Conservation (phyloP, 2,113 vertebrate species). For the Herpetotheres cachinnans region DNA sequence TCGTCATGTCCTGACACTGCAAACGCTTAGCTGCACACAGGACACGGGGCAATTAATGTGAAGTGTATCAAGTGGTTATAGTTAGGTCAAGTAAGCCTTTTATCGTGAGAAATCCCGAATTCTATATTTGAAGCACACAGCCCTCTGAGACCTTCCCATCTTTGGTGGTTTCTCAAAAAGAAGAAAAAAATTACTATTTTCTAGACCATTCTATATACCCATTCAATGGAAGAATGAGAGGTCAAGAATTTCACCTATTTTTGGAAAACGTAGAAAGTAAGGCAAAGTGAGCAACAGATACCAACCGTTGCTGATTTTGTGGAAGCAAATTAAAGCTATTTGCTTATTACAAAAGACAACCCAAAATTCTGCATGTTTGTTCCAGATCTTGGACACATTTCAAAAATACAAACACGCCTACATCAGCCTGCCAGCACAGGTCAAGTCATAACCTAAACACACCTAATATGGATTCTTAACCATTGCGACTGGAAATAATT, state of each 20-base stretch:
- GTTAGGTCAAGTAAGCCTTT: not conserved
- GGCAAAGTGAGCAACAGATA: not conserved
- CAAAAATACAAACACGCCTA: not conserved
- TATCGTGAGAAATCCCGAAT: not conserved
- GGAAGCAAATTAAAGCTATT: not conserved
- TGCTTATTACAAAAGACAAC: not conserved
- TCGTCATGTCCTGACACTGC: accelerated
- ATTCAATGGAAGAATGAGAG: not conserved
- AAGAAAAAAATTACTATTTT: not conserved
- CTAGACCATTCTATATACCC: too few relatives aligned
- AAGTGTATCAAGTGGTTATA: accelerated
- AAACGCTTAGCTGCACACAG: not conserved
- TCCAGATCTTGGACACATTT: not conserved
- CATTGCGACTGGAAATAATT: not conserved
- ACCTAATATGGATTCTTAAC: not conserved
- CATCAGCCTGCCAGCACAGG: too few relatives aligned
- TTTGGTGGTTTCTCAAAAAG: not conserved
- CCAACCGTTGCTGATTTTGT: not conserved
- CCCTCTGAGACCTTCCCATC: not conserved
- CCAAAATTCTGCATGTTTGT: not conserved
- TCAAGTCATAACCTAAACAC: not conserved
- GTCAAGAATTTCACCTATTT: too few relatives aligned
- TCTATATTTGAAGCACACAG: not conserved
- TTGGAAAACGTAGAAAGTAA: not conserved
- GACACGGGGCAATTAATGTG: not conserved